Conservation (phyloP, 2,888 invertebrate genomes). For the Pecten maximus region DNA sequence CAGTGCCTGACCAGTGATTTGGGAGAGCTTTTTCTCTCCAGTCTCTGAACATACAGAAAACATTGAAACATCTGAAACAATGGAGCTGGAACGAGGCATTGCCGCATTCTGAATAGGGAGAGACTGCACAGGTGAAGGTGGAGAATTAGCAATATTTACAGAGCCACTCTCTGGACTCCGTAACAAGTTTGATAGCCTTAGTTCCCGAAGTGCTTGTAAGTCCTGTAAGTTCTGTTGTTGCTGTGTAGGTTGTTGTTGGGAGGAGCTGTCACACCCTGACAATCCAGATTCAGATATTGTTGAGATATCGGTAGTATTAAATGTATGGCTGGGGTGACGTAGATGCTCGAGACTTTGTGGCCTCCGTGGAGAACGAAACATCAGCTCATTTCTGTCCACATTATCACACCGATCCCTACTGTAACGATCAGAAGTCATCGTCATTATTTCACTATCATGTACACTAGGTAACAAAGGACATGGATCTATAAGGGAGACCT, state of each 20-base stretch:
- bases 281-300: conserved; percentile 20
- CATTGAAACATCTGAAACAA: conserved; percentile 64
- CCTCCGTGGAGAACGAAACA: background rate
- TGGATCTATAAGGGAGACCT: background rate
- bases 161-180: conserved; percentile 26
- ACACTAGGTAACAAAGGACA: background rate
- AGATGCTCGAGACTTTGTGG: background rate
- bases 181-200: conserved; percentile 46
- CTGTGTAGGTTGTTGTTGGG: background rate
- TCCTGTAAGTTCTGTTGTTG: conserved; percentile 29
- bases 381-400: background rate
- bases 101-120: conserved; percentile 44
- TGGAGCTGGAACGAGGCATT: conserved; percentile 6
- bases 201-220: conserved; percentile 41
- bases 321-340: background rate
- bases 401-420: background rate
- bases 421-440: background rate
- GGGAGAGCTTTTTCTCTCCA: conserved; percentile 62
- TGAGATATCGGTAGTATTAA: background rate
- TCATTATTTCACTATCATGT: background rate
- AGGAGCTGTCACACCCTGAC: background rate
- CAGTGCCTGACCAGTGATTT: conserved; percentile 52
- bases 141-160: conserved; percentile 45
- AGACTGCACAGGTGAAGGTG: conserved; percentile 47
- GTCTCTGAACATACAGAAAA: conserved; percentile 75